Evolutionary conservation across 2,113 vertebrate genomes (phyloP).

Genomic region (Gymnarchus niloticus): DNA sequence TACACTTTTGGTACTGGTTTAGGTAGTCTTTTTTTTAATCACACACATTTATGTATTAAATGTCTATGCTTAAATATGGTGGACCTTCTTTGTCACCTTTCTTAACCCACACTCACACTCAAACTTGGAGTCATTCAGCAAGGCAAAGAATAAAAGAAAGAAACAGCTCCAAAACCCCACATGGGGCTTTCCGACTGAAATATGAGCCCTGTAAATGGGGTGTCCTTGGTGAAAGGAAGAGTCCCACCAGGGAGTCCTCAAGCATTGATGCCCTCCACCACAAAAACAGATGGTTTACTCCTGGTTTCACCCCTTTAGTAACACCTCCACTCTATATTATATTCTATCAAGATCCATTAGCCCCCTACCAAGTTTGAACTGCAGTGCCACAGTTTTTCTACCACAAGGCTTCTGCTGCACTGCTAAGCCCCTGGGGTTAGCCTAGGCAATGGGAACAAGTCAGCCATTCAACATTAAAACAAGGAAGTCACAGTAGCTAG

Average conservation of each 20-base stretch:
- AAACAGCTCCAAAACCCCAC: slow-evolving; percentile 46
- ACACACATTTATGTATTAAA: slow-evolving; percentile 58
- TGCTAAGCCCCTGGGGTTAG: slow-evolving; percentile 54
- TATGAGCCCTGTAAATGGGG: slow-evolving; percentile 66
- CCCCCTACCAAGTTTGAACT: slow-evolving; percentile 60
- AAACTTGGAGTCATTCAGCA: slow-evolving; percentile 52
- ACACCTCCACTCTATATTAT: slow-evolving; percentile 54
- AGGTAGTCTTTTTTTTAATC: slow-evolving; percentile 50
- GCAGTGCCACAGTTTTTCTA: slow-evolving; percentile 30
- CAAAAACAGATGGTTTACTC: slow-evolving; percentile 69
- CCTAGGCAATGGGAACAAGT: slow-evolving; percentile 58
- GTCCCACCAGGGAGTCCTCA: slow-evolving; percentile 62
- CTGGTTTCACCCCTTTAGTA: slow-evolving; percentile 52
- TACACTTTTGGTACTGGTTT: slow-evolving; percentile 34
- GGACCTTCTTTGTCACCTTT: slow-evolving; percentile 39
- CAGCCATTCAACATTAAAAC: slow-evolving; percentile 58
- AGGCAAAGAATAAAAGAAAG: slow-evolving; percentile 46
- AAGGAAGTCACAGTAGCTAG: slow-evolving; percentile 55
- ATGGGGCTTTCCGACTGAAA: slow-evolving; percentile 56
- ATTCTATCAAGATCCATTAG: slow-evolving; percentile 61
- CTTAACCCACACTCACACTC: slow-evolving; percentile 40
- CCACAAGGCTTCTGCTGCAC: slow-evolving; percentile 42
- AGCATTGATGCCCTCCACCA: slow-evolving; percentile 65
- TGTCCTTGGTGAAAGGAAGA: slow-evolving; percentile 55
- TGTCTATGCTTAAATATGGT: no score